These are phyloP conservation scores for Rhinoraja longicauda DNA, from an alignment of 2,797 vertebrate genomes.

Conservation along the genomic window DNA sequence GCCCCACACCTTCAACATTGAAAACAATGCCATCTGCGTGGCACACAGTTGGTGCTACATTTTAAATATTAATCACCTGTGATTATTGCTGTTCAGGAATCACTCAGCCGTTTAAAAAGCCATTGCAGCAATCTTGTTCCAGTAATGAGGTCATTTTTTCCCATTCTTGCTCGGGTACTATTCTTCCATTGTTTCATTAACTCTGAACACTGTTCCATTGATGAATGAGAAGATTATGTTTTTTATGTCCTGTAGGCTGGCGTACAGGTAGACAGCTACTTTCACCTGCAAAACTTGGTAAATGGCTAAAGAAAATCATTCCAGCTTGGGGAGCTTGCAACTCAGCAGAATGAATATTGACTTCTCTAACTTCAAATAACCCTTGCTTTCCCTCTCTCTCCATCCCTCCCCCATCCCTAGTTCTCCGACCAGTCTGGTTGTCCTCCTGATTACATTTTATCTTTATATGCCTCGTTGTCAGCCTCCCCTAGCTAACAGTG, in stretches of 20 bases:
- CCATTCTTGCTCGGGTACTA: not conserved
- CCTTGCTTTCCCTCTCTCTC: too few species aligned
- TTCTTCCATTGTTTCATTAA: not conserved
- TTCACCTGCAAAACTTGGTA: not conserved
- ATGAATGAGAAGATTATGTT: conserved; percentile 12
- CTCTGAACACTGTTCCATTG: not conserved
- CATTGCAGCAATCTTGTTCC: not conserved
- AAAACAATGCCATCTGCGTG: not conserved
- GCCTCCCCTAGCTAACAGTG: too few species aligned
- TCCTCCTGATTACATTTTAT: too few species aligned
- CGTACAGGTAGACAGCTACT: not conserved
- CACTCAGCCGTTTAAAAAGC: conserved; percentile 11
- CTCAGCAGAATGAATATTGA: too few species aligned
- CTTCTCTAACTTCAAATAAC: too few species aligned
- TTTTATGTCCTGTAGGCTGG: not conserved
- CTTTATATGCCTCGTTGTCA: too few species aligned
- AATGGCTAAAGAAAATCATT: not conserved
- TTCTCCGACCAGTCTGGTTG: too few species aligned
- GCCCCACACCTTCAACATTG: not conserved
- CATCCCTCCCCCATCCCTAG: too few species aligned
- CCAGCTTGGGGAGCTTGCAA: too few species aligned
- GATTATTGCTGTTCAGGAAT: not conserved
- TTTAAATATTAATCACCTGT: not conserved
- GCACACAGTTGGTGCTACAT: not conserved
- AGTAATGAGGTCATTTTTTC: not conserved